Base-by-base conservation (phyloP, 2,888 invertebrate species). In the Eulithis prunata region DNA sequence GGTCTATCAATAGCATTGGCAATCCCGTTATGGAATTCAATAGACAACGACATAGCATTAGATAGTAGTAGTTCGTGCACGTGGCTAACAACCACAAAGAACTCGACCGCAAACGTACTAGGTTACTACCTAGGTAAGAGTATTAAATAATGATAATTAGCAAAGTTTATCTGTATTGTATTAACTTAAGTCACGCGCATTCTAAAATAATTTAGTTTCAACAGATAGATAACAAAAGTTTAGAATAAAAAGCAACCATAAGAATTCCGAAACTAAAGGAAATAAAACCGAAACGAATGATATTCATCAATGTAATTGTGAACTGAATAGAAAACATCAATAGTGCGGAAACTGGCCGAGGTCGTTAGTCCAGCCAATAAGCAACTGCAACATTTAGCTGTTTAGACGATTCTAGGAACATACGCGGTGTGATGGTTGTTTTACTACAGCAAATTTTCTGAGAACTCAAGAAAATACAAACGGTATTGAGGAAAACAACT, bases 1-100 rank as follows among this genome's bases (percentile, higher is more conserved):
- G 51, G 71, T 85, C 83, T 88, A 88, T 85, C 81, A 85, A 88
- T 88, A 88, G 81, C 81, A 72, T 80, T 85, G 83, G 81, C 85
- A 83, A 73, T 75, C 69, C 79, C 71, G 75, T 75, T 77, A 79
- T 78, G 81, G 80, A 81, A 87, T 82, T 82, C 74, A 79, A 84
- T 83, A 74, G 79, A 80, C 73, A 72, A 75, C 77, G 69, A 55
- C 45, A 55, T 54, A 63, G 14, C 76, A 76, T 76, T 80, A 78
- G 78, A 78, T 76, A 72, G 66, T 69, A 72, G 21, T 21, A n/a
- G 52, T 54, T 74, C 76, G 75, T 68, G 70, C 85, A 85, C 83
- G 86, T 85, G 86, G 82, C 76, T 78, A 83, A 80, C 79, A 80
- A 12, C 71, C 72, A 71, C 66, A 73, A 73, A 64, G 57, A 65